A percentile compares a stretch with the other conserved stretches of the same genome.
These are phyloP conservation scores for Rostratula benghalensis DNA, from an alignment of 2,113 vertebrate genomes.

Conservation along the genomic window DNA sequence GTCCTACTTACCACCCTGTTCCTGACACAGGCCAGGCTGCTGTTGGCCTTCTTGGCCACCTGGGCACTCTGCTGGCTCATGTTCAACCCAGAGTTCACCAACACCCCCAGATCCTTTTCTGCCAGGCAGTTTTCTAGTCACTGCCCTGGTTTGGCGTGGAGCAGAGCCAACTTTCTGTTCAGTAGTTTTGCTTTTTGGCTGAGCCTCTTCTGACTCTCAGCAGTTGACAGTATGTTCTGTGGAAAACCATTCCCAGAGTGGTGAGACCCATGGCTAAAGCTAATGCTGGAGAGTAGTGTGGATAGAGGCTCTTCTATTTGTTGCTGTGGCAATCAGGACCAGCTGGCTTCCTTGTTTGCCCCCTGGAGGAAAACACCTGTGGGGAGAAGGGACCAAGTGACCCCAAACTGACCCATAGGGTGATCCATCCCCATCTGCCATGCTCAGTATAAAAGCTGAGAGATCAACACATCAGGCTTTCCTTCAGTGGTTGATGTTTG, in stretches of 20 bases:
- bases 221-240: background rate
- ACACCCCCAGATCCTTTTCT: background rate
- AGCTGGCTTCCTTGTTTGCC: background rate
- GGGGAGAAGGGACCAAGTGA: background rate
- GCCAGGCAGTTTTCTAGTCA: background rate
- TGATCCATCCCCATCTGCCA: background rate
- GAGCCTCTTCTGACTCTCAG: background rate
- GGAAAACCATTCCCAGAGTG: background rate
- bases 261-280: background rate
- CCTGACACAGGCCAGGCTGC: background rate
- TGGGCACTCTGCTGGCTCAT: background rate
- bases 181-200: background rate
- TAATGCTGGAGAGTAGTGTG: background rate
- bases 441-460: background rate
- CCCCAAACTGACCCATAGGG: background rate
- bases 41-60: background rate
- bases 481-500: background rate
- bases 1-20: background rate
- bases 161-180: background rate
- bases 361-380: background rate
- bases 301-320: background rate
- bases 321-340: background rate
- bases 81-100: background rate
- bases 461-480: background rate
- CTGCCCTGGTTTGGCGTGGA: background rate